Conservation (phyloP, 64 coral and sea anemone species). For the Dendronephthya gigantea region DNA sequence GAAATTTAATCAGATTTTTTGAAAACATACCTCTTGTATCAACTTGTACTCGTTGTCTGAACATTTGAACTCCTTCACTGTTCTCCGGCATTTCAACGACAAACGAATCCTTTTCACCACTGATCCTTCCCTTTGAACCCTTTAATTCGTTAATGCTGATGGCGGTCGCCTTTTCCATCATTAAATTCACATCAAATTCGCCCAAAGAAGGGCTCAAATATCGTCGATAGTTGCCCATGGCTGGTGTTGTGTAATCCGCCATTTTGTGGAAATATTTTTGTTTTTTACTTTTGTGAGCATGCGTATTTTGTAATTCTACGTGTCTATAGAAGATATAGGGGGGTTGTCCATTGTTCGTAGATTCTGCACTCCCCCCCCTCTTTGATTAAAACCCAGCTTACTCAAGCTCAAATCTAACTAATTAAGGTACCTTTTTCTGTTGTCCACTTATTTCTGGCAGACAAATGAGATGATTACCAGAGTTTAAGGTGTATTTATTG, state of each 20-base stretch:
- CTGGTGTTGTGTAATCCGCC: not conserved
- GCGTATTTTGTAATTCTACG: not conserved
- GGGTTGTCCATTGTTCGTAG: no score
- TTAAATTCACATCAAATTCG: not conserved
- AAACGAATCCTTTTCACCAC: not conserved
- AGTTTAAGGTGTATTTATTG: no score
- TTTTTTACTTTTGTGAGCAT: not conserved
- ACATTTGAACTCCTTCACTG: not conserved
- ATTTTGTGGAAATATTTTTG: not conserved
- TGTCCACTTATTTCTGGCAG: no score
- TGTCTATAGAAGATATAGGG: not conserved
- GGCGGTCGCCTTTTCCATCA: constrained; percentile 5
- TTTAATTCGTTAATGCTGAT: not conserved
- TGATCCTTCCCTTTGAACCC: not conserved
- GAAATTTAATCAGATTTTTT: not conserved
- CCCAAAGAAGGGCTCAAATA: not conserved
- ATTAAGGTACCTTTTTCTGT: no score
- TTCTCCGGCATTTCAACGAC: not conserved
- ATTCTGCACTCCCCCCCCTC: no score
- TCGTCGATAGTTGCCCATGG: not conserved
- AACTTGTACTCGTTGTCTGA: not conserved
- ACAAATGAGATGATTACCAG: no score
- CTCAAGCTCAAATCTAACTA: no score
- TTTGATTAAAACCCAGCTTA: no score
- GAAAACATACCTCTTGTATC: not conserved